Evolutionary conservation across 2,888 invertebrate genomes (phyloP), one percentile per base, ranked within the genome.

Genomic region (Punctoribates punctum): DNA sequence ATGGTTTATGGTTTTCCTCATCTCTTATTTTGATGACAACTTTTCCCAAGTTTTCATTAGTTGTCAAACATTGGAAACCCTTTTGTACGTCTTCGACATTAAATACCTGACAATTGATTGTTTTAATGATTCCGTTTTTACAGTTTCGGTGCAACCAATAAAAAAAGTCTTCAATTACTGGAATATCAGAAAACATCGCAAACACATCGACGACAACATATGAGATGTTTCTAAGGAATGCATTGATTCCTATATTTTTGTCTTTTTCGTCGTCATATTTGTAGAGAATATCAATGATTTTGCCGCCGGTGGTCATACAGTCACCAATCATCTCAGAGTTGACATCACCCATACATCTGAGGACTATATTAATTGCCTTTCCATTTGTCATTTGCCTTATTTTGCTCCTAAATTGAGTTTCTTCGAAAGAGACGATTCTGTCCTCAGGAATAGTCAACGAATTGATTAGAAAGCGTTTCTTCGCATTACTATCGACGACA

Each of bases 321-420:
- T 97, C 89, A 27, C 86, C 81, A 86, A 87, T 85, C 20, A 97
- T 96, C 84, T 91, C 93, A 77, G 98, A 87, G 85, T 96, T 94
- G 81, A 96, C 94, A 82, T 91, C 96, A n/a, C 97, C 91, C 80
- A 99, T 87, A 2, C 98, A 98, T 85, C 98, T 99, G 77, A 99
- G 87, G 42, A 98, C 92, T 38, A 97, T 86, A 84, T 99, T 94
- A 17, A 98, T 97, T 79, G 96, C 86, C 80, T 89, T 88, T 51
- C 98, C 98, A 79, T 89, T 86, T 0, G 96, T 97, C 83, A 91
- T 89, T 27, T 87, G 88, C 83, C 94, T 87, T 72, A 99, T 87
- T 81, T 95, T 86, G 84, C 92, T 92, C 86, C 98, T 97, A 85
- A 98, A 98, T 78, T 89, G 89, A 17, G 90, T 88, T 85, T 96